A percentile compares a stretch with the other conserved stretches of the same genome.
These are phyloP conservation scores for Craseonycteris thonglongyai DNA, from an alignment of 2,113 vertebrate species.

Conservation along the genomic window DNA sequence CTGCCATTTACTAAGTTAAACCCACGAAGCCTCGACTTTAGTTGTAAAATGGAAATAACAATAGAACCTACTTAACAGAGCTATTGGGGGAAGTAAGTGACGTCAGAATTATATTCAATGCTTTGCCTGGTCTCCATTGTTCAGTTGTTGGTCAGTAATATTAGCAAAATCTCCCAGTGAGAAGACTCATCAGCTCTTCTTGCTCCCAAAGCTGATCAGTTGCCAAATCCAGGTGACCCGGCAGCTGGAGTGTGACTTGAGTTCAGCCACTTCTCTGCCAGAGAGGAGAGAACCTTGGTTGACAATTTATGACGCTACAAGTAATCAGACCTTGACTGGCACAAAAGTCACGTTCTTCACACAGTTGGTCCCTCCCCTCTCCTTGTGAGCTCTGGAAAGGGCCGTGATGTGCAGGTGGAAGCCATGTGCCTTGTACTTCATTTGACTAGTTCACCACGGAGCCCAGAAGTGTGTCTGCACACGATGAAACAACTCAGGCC, in stretches of 20 bases:
- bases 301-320: background rate
- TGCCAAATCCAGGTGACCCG: background rate
- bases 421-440: background rate
- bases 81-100: background rate
- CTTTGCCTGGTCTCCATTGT: background rate
- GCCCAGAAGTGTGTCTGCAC: background rate
- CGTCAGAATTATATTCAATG: background rate
- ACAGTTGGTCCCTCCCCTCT: background rate
- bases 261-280: background rate
- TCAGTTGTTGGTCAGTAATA: background rate
- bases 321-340: background rate
- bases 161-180: background rate
- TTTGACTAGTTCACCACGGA: background rate
- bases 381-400: background rate
- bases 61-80: background rate
- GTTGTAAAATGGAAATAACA: background rate
- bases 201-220: background rate
- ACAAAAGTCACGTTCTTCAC: background rate
- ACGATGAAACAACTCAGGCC: background rate
- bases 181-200: background rate
- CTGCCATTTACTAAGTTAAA: background rate
- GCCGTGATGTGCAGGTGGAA: background rate
- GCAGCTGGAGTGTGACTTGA: no score
- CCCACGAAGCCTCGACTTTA: background rate
- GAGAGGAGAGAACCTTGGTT: background rate